These are phyloP conservation scores for Zoanthus sansibaricus DNA, from an alignment of 92 coral and sea anemone species.

Conservation along the genomic window DNA sequence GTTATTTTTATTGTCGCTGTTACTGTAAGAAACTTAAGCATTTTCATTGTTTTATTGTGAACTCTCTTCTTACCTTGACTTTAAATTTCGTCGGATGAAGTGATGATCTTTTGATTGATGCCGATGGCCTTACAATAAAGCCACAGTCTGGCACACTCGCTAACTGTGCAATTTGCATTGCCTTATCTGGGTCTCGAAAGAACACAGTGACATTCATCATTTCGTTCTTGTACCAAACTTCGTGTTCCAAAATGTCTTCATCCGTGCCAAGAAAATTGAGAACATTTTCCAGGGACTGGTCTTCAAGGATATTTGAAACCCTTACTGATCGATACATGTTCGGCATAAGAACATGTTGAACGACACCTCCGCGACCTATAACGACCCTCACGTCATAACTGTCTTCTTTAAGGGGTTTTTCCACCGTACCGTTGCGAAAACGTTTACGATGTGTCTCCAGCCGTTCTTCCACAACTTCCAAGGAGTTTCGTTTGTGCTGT, in stretches of 20 bases:
- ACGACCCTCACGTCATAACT: slow-evolving; percentile 61
- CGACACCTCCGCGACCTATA: neutral
- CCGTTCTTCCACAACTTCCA: slow-evolving; percentile 33
- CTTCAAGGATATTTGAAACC: neutral
- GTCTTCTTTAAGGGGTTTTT: slow-evolving; percentile 43
- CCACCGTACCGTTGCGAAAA: slow-evolving; percentile 59
- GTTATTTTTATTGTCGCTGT: no score
- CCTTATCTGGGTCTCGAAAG: slow-evolving; percentile 24
- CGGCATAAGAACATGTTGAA: no score
- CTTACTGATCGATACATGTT: no score
- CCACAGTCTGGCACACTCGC: neutral
- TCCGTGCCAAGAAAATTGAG: neutral
- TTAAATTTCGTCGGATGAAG: slow-evolving; percentile 6
- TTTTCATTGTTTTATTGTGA: neutral
- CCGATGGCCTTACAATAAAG: slow-evolving; percentile 6
- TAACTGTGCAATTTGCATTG: slow-evolving; percentile 1
- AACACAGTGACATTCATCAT: slow-evolving; percentile 14
- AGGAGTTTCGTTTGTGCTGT: slow-evolving; percentile 44
- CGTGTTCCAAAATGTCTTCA: slow-evolving; percentile 5
- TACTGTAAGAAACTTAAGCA: no score
- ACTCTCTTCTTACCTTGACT: neutral
- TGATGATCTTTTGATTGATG: neutral
- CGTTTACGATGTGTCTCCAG: slow-evolving; percentile 60
- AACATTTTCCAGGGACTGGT: slow-evolving; percentile 27
- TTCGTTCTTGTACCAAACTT: neutral